Percentiles rank a stretch among this genome's conserved stretches.
Evolutionary conservation across 2,888 invertebrate genomes (phyloP).

Genomic region (Agrotis segetum): DNA sequence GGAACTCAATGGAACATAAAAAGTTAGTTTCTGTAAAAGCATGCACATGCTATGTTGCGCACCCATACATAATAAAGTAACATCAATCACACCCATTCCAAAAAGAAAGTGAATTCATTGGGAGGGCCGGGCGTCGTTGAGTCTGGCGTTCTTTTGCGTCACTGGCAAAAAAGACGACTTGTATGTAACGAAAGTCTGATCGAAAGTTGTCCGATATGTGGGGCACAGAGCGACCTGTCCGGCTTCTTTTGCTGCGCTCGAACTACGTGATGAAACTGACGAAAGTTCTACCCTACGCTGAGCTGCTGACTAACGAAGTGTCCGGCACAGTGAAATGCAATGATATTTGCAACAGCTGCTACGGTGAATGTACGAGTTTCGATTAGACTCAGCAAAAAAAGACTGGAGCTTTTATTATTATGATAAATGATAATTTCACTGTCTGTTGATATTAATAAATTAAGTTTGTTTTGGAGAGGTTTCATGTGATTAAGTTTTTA

Average conservation of each 20-base stretch:
- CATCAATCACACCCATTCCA: slow-evolving; percentile 64
- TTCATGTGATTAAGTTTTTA: slow-evolving; percentile 9
- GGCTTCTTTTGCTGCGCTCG: slow-evolving; percentile 72
- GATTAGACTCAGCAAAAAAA: slow-evolving; percentile 24
- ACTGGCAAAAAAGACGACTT: slow-evolving; percentile 82
- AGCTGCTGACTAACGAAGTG: slow-evolving; percentile 38
- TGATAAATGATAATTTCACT: slow-evolving; percentile 33
- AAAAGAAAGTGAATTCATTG: slow-evolving; percentile 80
- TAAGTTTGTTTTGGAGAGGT: slow-evolving; percentile 16
- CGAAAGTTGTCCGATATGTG: slow-evolving; percentile 90
- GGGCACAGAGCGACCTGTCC: slow-evolving; percentile 84
- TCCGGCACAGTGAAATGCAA: slow-evolving; percentile 29
- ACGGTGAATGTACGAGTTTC: slow-evolving; percentile 29
- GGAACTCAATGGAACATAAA: slow-evolving; percentile 3
- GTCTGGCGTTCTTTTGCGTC: slow-evolving; percentile 81
- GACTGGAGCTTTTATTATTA: slow-evolving; percentile 6
- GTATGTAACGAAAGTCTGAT: slow-evolving; percentile 87
- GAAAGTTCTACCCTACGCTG: slow-evolving; percentile 74
- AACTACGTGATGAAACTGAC: slow-evolving; percentile 73
- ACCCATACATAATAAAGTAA: slow-evolving; percentile 46
- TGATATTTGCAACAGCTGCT: slow-evolving; percentile 26
- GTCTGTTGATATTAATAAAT: slow-evolving; percentile 31
- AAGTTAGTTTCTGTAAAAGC: slow-evolving; percentile 7
- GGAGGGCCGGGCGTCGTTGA: slow-evolving; percentile 78
- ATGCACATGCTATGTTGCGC: slow-evolving; percentile 24